A percentile compares a stretch with the other conserved stretches of the same genome.
These are phyloP conservation scores for Tetragonula carbonaria DNA, from an alignment of 2,888 invertebrate genomes.

Conservation along the genomic window DNA sequence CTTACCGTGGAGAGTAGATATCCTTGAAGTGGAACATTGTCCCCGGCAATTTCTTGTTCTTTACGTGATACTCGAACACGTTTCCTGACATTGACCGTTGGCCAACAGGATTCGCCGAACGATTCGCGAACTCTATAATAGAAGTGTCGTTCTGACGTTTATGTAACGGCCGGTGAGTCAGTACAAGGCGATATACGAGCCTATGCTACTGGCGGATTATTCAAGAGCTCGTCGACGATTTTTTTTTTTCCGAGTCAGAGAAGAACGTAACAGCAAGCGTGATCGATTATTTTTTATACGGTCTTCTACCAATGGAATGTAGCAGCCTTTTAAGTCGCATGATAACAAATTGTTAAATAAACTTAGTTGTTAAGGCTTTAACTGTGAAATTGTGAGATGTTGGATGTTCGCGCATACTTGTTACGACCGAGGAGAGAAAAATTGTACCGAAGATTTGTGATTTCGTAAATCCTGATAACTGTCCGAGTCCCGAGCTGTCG, in stretches of 20 bases:
- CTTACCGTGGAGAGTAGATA: constrained; percentile 71
- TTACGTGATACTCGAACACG: constrained; percentile 44
- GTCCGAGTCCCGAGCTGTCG: too few species aligned
- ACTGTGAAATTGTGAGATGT: neutral
- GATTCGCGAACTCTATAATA: constrained; percentile 12
- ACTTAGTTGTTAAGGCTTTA: neutral
- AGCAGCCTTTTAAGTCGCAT: too few species aligned
- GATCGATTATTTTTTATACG: neutral
- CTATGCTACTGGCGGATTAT: neutral
- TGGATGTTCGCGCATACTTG: too few species aligned
- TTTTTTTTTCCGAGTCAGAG: neutral
- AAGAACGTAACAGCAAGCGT: neutral
- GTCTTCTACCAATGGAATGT: neutral
- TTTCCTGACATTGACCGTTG: constrained; percentile 62
- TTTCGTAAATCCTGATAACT: too few species aligned
- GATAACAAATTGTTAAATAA: neutral
- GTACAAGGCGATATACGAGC: neutral
- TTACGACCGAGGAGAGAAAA: too few species aligned
- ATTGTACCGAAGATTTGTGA: too few species aligned
- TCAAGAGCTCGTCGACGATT: neutral
- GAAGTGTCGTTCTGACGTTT: neutral
- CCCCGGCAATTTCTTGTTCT: constrained; percentile 67
- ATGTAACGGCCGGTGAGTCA: constrained; percentile 4
- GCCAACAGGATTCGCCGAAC: constrained; percentile 33
- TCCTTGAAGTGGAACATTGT: constrained; percentile 82